Base-by-base conservation (phyloP, 2,113 vertebrate genomes). In the Channa argus region DNA sequence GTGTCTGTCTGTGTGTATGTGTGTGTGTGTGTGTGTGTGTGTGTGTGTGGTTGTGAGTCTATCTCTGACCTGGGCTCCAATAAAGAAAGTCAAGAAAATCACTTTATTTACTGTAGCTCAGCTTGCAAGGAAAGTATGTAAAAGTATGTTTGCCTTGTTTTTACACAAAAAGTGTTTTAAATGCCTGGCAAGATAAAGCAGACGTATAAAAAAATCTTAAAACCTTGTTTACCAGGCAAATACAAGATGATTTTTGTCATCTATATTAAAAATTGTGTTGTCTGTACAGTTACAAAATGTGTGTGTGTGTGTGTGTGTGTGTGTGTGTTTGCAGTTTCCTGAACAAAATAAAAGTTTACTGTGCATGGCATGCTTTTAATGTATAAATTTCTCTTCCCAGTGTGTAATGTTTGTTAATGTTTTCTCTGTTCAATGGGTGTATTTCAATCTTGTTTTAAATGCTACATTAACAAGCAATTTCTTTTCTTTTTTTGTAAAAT, bases 301-400 rank as follows among this genome's bases (percentile, higher is more conserved):
- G 67, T 69, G 70, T 24, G 24, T 24, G 24, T 24, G 24, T 24
- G 24, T 24, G 24, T 24, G 67, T 69, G 70, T 24, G 24, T 24
- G 24, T 24, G 24, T 24, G 24, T 24, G 24, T 24, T 24, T 24
- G 56, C 37, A 46, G n/a, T 66, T 54, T 69, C 3, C 8, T 53
- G 36, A 70, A 15, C 9, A 13, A 44, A 84, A 72, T 81, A 62
- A 71, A 62, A 82, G 63, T 14, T 85, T 34, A 79, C 63, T 88
- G 71, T 90, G 93, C 94, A 94, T 92, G 93, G 90, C 92, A 94
- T 94, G 93, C 80, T 83, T 92, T 91, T 64, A 80, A 63, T 74
- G 76, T 92, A 78, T 49, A 11, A 82, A 4, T 37, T 90, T 86
- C 71, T 67, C 76, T 80, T 85, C 24, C 24, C 80, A 79, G 73